phyloP scores from a whole-genome alignment of 37 sponge, comb jelly and placozoan genomes.

The Eunapius fragilis region DNA sequence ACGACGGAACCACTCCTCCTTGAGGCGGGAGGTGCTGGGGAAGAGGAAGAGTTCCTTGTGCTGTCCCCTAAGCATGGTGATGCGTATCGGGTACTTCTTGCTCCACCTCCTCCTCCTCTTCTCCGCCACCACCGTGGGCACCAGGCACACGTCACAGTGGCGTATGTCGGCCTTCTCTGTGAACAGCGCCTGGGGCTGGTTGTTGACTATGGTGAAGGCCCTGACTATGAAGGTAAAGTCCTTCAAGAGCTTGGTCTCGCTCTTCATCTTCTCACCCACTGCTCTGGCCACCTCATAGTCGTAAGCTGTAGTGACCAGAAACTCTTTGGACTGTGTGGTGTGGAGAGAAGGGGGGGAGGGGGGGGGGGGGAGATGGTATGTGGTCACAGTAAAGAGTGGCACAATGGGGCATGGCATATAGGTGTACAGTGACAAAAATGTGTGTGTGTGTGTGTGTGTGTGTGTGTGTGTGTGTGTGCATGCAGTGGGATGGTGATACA shows the following conservation, averaged over 20 bases:
- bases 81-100: conserved; percentile 81
- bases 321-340: conserved; percentile 36
- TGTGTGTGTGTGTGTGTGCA: too few relatives aligned
- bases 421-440: too few relatives aligned
- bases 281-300: conserved; percentile 39
- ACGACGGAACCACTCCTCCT: conserved; percentile 84
- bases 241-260: conserved; percentile 21
- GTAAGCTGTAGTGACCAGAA: conserved; percentile 32
- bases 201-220: neutral
- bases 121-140: conserved; percentile 61
- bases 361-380: too few relatives aligned
- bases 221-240: conserved; percentile 47
- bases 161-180: conserved; percentile 7
- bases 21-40: conserved; percentile 44
- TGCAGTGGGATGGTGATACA: too few relatives aligned
- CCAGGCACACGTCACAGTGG: conserved; percentile 26
- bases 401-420: too few relatives aligned
- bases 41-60: conserved; percentile 44
- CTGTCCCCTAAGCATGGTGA: neutral
- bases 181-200: neutral
- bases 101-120: conserved; percentile 83
- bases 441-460: too few relatives aligned
- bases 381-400: too few relatives aligned
- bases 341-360: too few relatives aligned
- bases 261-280: conserved; percentile 11